Percentiles rank a stretch among this genome's conserved stretches.
Conservation (phyloP, 2,113 vertebrate species). For the Pygathrix nemaeus region DNA sequence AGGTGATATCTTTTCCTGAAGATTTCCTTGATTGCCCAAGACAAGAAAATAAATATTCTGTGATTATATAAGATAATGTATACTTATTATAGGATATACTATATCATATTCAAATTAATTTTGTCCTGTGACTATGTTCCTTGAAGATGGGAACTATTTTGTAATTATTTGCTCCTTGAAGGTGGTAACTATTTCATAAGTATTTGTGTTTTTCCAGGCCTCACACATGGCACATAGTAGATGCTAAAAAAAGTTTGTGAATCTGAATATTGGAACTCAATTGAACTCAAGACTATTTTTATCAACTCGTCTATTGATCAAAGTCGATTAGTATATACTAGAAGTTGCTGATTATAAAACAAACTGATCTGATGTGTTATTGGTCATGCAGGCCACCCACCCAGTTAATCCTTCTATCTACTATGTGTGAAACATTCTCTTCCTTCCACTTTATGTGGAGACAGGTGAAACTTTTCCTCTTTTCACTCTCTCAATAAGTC, state of each 20-base stretch:
- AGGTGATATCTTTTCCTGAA: neutral
- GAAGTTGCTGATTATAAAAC: conserved; percentile 13
- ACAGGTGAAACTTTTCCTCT: neutral
- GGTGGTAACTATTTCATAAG: neutral
- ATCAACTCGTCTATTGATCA: neutral
- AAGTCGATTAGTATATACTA: neutral
- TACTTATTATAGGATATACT: neutral
- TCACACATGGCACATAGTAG: neutral
- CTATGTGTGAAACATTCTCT: neutral
- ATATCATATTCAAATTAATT: neutral
- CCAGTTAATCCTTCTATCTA: neutral
- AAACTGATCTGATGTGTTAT: neutral
- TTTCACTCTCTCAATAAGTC: neutral
- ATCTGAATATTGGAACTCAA: neutral
- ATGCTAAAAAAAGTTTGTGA: neutral
- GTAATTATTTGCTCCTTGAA: neutral
- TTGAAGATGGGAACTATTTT: neutral
- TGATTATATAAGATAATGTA: neutral
- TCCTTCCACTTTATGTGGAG: neutral
- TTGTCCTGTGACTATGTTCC: neutral
- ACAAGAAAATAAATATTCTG: neutral
- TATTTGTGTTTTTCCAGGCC: neutral
- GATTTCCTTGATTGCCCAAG: neutral
- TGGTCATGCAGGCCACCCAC: neutral
- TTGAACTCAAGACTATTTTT: conserved; percentile 14